Evolutionary conservation across 2,888 invertebrate species (phyloP), one percentile per base, ranked within the genome.

Genomic region (Aethes cnicana): DNA sequence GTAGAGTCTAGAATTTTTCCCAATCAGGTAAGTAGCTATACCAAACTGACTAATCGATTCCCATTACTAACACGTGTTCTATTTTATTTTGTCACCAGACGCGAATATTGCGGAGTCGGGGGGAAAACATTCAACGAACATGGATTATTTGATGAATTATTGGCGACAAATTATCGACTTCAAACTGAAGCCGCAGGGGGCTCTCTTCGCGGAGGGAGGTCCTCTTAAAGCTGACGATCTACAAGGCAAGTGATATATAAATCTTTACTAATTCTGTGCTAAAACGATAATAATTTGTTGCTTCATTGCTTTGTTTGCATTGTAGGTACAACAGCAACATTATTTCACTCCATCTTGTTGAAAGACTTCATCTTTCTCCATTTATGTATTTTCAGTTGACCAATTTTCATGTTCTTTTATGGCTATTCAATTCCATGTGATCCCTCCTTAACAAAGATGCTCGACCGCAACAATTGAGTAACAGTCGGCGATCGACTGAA

Each of bases 131-230:
- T 70, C 79, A 1, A 84, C 86, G 62, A 84, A 85, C 59, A 81
- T 85, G 81, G 81, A 84, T 61, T 84, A 85, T 59, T 68, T 87
- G 46, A 77, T 84, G 73, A 84, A 88, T 58, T 82, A 81, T 49
- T 85, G 84, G 85, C 71, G 75, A 41, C 76, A 81, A 49, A 71
- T 84, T 23, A 71, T 83, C 26, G 72, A 78, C 55, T 70, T 83
- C 16, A 81, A 84, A 54, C 56, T 71, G 28, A 81, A 82, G 62
- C 76, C 81, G 39, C 69, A 75, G 62, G 79, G 69, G 30, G 77
- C 78, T 9, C 59, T 88, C 25, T 87, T 85, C 54, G 81, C 88
- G 4, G 89, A 89, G 66, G 89, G 89, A 48, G 89, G 89, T 18
- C 87, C 87, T 9, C 66, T 89, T 12, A 77, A 77, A 61, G 71